phyloP scores from a whole-genome alignment of 2,888 invertebrate species.

The Ligdia adustata region DNA sequence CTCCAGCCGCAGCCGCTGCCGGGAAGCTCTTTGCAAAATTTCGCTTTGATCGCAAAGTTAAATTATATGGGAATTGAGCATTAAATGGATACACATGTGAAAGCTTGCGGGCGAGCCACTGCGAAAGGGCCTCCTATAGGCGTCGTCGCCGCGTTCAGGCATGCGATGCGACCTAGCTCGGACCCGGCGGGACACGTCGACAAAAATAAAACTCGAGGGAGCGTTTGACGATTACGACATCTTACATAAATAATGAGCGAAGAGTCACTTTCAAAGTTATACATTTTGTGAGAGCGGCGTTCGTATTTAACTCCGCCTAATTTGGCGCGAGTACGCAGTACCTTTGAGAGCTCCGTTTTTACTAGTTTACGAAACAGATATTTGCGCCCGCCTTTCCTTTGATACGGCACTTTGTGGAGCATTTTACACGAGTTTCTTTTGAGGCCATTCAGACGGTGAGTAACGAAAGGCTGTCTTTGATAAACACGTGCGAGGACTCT shows the following conservation, averaged over 20 bases:
- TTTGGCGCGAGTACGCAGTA: conserved; percentile 81
- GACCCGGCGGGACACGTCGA: conserved; percentile 50
- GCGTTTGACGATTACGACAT: conserved; percentile 74
- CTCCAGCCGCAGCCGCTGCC: conserved; percentile 65
- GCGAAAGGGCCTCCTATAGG: conserved; percentile 22
- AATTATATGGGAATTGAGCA: conserved; percentile 84
- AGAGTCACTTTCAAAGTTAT: conserved; percentile 77
- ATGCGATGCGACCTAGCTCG: conserved; percentile 31
- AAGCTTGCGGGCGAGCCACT: conserved; percentile 36
- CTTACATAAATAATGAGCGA: conserved; percentile 80
- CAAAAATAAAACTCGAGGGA: conserved; percentile 63
- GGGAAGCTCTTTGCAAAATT: conserved; percentile 84
- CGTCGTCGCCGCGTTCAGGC: conserved; percentile 28
- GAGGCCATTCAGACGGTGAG: conserved; percentile 84
- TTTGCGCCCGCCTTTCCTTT: conserved; percentile 83
- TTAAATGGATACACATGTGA: conserved; percentile 82
- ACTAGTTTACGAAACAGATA: conserved; percentile 85
- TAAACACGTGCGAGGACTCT: conserved; percentile 85
- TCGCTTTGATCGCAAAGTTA: conserved; percentile 84
- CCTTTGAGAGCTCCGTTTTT: conserved; percentile 83
- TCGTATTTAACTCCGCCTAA: conserved; percentile 83
- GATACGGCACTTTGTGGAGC: conserved; percentile 84
- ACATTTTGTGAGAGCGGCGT: conserved; percentile 75
- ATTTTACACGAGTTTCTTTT: conserved; percentile 84
- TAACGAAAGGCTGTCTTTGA: conserved; percentile 85